Conservation (phyloP, 2,888 invertebrate species). For the Aphelenchoides bicaudatus region DNA sequence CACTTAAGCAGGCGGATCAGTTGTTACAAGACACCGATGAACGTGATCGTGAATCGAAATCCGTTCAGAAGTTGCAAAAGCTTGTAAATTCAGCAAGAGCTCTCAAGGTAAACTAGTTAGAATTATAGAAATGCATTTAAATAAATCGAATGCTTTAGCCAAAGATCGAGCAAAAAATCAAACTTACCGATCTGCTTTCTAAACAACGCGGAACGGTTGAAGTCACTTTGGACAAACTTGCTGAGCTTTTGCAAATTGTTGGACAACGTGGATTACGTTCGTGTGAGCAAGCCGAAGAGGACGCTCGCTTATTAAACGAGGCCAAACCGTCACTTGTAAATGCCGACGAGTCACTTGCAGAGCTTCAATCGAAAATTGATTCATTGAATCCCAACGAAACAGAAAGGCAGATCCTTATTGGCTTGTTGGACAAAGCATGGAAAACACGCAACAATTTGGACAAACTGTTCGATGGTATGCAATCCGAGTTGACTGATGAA, state of each 20-base stretch:
- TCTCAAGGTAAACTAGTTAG: too few species aligned
- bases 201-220: neutral
- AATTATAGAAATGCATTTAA: too few species aligned
- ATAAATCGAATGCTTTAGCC: neutral
- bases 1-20: neutral
- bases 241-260: constrained; percentile 7
- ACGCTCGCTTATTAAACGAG: constrained; percentile 9
- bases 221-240: constrained; percentile 4
- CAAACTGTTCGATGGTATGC: neutral
- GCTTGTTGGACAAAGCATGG: neutral
- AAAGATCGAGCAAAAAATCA: neutral
- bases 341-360: neutral
- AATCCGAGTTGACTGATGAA: neutral
- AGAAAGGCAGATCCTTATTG: neutral
- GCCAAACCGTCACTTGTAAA: neutral
- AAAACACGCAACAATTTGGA: constrained; percentile 10
- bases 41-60: neutral
- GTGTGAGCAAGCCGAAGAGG: constrained; percentile 14
- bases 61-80: neutral
- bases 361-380: neutral
- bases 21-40: neutral
- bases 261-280: neutral
- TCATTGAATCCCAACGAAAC: neutral
- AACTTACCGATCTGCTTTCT: neutral
- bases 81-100: too few species aligned